A percentile compares a stretch with the other conserved stretches of the same genome.
These are phyloP conservation scores for Hydra vulgaris DNA, from an alignment of 30 jellyfish, hydroid and myxozoan species.

Conservation along the genomic window DNA sequence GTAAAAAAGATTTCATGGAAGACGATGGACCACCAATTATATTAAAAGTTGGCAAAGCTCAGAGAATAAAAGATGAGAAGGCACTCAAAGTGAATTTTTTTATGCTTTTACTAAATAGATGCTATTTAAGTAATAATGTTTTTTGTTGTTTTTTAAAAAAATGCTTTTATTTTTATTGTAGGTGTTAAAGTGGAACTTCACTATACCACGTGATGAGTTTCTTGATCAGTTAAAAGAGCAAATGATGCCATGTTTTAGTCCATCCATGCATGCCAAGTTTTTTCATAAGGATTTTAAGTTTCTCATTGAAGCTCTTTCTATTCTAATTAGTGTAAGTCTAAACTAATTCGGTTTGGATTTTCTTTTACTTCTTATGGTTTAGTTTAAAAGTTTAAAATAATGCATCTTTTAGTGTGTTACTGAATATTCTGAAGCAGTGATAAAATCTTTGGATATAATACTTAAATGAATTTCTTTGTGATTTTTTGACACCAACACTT, in stretches of 20 bases:
- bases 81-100: constrained; percentile 41
- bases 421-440: constrained; percentile 55
- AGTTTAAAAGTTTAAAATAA: background rate
- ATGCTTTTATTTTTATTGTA: background rate
- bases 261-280: constrained; percentile 55
- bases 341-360: background rate
- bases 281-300: constrained; percentile 74
- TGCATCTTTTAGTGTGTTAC: constrained; percentile 36
- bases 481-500: constrained; percentile 82
- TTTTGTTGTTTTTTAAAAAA: constrained; percentile 3
- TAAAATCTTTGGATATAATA: constrained; percentile 71
- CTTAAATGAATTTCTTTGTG: constrained; percentile 77
- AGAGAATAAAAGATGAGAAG: constrained; percentile 75
- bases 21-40: constrained; percentile 89
- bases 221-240: constrained; percentile 87
- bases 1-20: constrained; percentile 50
- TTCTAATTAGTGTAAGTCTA: constrained; percentile 30
- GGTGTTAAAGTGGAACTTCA: constrained; percentile 84
- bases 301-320: constrained; percentile 70
- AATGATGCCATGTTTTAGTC: constrained; percentile 84
- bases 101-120: background rate
- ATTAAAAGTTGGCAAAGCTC: constrained; percentile 61
- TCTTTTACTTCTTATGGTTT: background rate
- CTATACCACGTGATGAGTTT: constrained; percentile 82
- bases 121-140: background rate